A percentile compares a stretch with the other conserved stretches of the same genome.
phyloP scores from a whole-genome alignment of 2,797 vertebrate species.

The Lithobates pipiens region DNA sequence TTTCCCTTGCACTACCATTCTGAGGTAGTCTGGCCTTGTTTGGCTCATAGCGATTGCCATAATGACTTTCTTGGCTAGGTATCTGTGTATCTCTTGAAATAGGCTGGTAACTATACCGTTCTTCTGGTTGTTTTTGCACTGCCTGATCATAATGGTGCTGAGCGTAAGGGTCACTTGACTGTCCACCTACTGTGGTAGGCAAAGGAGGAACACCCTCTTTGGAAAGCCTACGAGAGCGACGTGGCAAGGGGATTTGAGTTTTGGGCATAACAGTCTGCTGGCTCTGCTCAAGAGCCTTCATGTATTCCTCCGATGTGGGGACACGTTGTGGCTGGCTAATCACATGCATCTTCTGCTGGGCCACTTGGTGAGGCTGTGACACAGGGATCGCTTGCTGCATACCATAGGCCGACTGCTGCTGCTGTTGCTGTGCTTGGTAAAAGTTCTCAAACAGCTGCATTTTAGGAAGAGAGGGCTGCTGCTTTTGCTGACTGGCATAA shows the following conservation, averaged over 20 bases:
- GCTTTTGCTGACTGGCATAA: constrained; percentile 78
- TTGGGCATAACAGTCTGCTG: constrained; percentile 79
- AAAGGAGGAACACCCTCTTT: constrained; percentile 88
- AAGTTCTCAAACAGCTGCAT: constrained; percentile 82
- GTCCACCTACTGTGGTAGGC: constrained; percentile 70
- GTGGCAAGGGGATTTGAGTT: constrained; percentile 78
- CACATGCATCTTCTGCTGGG: constrained; percentile 73
- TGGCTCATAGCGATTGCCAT: constrained; percentile 71
- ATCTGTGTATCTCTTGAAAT: constrained; percentile 59
- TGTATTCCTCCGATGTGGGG: constrained; percentile 75
- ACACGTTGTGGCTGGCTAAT: constrained; percentile 73
- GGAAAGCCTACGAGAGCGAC: constrained; percentile 91
- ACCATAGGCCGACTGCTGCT: constrained; percentile 72
- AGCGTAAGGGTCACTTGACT: constrained; percentile 72
- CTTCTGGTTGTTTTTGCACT: constrained; percentile 71
- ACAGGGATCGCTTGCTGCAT: constrained; percentile 72
- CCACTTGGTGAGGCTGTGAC: constrained; percentile 72
- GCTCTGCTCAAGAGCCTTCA: constrained; percentile 78
- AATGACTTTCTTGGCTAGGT: constrained; percentile 76
- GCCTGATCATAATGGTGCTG: constrained; percentile 75
- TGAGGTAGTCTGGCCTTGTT: constrained; percentile 68
- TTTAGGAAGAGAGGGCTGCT: constrained; percentile 76
- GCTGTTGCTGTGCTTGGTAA: constrained; percentile 78
- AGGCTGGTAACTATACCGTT: constrained; percentile 62
- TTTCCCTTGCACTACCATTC: constrained; percentile 74